A percentile compares a stretch with the other conserved stretches of the same genome.
phyloP scores from a whole-genome alignment of 2,113 vertebrate species.

The Petrocephalus zakoni region DNA sequence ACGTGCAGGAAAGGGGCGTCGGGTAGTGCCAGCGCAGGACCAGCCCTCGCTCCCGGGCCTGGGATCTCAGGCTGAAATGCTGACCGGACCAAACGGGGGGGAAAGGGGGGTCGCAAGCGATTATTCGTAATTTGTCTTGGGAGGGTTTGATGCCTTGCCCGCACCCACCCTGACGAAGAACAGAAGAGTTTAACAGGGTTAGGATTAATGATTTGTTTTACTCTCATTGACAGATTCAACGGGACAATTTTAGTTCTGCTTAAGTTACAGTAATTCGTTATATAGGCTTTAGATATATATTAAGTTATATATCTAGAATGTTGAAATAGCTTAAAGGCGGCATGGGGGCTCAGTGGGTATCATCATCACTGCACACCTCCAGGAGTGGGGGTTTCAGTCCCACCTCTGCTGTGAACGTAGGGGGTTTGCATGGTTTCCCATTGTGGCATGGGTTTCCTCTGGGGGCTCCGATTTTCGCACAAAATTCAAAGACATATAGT shows the following conservation, averaged over 20 bases:
- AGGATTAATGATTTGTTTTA: not conserved
- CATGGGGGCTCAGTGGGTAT: not conserved
- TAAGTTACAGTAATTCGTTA: not conserved
- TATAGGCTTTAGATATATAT: not conserved
- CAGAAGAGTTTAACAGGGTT: not conserved
- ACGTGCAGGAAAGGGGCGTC: conserved; percentile 63
- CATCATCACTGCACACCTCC: not conserved
- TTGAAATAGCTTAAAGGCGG: not conserved
- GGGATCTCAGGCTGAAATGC: conserved; percentile 78
- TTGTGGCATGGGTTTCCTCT: not conserved
- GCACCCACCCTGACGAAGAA: conserved; percentile 17
- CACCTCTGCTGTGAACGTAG: not conserved
- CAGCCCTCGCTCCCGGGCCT: conserved; percentile 82
- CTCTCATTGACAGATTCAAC: not conserved
- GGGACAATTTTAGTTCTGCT: not conserved
- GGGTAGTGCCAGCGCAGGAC: conserved; percentile 74
- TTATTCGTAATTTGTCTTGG: conserved; percentile 93
- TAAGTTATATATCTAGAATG: not conserved
- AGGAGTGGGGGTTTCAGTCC: not conserved
- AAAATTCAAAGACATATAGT: not conserved
- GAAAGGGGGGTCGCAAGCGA: conserved; percentile 83
- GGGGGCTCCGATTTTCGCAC: not conserved
- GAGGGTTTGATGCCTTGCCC: conserved; percentile 65
- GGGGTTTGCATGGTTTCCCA: not conserved
- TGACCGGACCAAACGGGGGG: conserved; percentile 69